Base-by-base conservation (phyloP, 2,888 invertebrate genomes). In the Nephrotoma appendiculata region DNA sequence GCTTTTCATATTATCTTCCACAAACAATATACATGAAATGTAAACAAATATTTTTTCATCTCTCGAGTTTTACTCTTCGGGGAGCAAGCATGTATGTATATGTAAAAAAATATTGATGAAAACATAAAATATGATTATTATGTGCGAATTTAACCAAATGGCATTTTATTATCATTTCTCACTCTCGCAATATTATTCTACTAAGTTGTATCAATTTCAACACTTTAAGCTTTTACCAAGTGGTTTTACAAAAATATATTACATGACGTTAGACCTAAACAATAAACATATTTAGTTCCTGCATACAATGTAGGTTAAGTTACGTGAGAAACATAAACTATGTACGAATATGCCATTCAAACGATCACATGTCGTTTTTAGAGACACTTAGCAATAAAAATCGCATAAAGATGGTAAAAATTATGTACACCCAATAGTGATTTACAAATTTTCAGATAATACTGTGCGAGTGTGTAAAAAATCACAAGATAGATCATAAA, bases 101-200 rank as follows among this genome's bases (percentile, higher is more conserved):
- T 31, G 31, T 31, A 31, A 31, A 31, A 71, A 71, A 71, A 71
- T 31, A 71, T 71, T 71, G 71, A 71, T 31, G 31, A 31, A 71
- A 71, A 19, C 31, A 71, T 15, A 57, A 57, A 57, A 57, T 57
- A 11, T 83, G 83, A 83, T 83, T 83, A 84, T 84, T 84, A 84
- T 84, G 84, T 84, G 84, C 42, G 84, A 84, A 84, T 42, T 42
- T n/a, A 42, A n/a, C 41, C 84, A 84, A 84, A 84, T 84, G 84
- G 3, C 11, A 11, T 71, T 19, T 71, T 11, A 71, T 31, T 71
- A 71, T 71, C 31, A 12, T 71, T 31, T 71, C 2, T 71, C 71
- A 31, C 31, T 15, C 31, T 52, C 52, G 6, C 31, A 31, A 31
- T 31, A 31, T 31, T 31, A 31, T 31, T 31, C 31, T 3, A 31